These are phyloP conservation scores for Spodoptera littoralis DNA, from an alignment of 2,888 invertebrate species.

Conservation along the genomic window DNA sequence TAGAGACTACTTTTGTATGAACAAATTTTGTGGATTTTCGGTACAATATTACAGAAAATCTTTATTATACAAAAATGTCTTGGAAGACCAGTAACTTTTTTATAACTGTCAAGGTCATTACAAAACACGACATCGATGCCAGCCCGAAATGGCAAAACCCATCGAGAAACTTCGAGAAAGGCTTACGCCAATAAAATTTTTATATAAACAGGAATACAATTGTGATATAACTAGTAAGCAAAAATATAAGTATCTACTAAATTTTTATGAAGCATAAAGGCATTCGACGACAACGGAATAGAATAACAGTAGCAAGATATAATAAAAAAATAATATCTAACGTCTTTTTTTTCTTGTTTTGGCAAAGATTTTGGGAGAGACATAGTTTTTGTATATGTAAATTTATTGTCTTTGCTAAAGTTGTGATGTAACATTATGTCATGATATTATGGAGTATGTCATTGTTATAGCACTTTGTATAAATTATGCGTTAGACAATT, in stretches of 20 bases:
- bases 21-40: no score
- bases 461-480: conserved; percentile 28
- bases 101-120: no score
- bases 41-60: no score
- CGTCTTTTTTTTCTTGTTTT: conserved; percentile 57
- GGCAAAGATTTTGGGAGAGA: conserved; percentile 41
- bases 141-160: conserved; percentile 8
- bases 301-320: conserved; percentile 63
- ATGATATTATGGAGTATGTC: conserved; percentile 41
- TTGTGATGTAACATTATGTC: conserved; percentile 38
- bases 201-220: conserved; percentile 64
- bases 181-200: conserved; percentile 56
- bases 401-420: conserved; percentile 32
- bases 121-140: no score
- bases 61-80: no score
- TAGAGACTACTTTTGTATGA: no score
- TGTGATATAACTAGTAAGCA: conserved; percentile 65
- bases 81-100: no score
- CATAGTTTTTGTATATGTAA: conserved; percentile 26
- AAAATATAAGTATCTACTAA: conserved; percentile 68
- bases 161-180: conserved; percentile 23
- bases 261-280: conserved; percentile 72
- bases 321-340: conserved; percentile 63
- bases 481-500: conserved; percentile 16
- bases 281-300: conserved; percentile 61